Base-by-base conservation (phyloP, 1,140 invertebrate species). In the Drosophila quadrilineata region DNA sequence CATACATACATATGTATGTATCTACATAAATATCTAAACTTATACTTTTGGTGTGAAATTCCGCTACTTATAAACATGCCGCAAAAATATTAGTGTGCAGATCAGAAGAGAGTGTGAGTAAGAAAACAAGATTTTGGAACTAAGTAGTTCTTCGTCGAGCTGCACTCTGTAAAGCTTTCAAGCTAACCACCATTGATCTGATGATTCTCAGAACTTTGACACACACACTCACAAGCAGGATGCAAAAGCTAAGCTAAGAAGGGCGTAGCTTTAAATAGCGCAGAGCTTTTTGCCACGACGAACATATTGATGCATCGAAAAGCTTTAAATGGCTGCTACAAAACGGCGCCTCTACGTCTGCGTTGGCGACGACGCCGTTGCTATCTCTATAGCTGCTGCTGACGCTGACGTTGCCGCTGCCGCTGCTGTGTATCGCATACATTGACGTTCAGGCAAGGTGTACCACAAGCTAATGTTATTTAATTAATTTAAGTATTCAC, bases 401-500 rank as follows among this genome's bases (percentile, higher is more conserved):
- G 46, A 24, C 49, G 29, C 28, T 31, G 22, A 9, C 16, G 43
- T 29, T 48, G 10, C 2, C 22, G 40, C 28, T 35, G 54, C 9
- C 17, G 33, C 8, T 38, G 40, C 19, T 48, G 54, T 56, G 54
- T 49, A 64, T 43, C 58, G 62, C 62, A 82, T 57, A 56, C 76
- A 68, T 73, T 82, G 77, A 77, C 69, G 71, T 73, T 84, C 69
- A 64, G 75, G 75, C 77, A 82, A 82, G 77, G 77, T 82, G 77
- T 82, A 82, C 77, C 65, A 69, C 43, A 58, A 84, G 64, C 73
- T 82, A 82, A 82, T 84, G 77, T 82, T 82, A 82, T 84, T 82
- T 76, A 84, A 84, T 84, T 82, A 84, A 82, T 84, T 82, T 84
- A 84, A 50, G 73, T 82, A 82, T 82, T 73, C 76, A 84, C 76